A percentile compares a stretch with the other conserved stretches of the same genome.
These are phyloP conservation scores for Micropoecilia bifurca DNA, from an alignment of 2,797 vertebrate genomes.

Conservation along the genomic window DNA sequence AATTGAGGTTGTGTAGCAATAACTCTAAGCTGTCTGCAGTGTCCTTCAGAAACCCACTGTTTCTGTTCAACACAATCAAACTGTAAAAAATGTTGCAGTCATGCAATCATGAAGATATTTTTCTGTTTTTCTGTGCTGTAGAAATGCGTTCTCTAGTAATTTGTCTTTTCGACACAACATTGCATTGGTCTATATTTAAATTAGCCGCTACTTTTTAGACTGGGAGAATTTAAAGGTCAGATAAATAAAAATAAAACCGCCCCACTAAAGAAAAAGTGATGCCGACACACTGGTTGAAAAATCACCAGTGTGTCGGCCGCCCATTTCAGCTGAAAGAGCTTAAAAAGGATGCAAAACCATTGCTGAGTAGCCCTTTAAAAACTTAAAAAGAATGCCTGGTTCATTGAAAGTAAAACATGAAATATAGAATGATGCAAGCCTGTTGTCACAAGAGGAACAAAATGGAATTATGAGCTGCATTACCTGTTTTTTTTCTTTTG, in stretches of 20 bases:
- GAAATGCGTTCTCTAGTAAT: not conserved
- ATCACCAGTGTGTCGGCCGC: too few relatives aligned
- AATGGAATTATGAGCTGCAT: not conserved
- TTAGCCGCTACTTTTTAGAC: not conserved
- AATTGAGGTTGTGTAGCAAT: conserved; percentile 33
- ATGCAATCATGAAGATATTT: not conserved
- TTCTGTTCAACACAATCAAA: conserved; percentile 8
- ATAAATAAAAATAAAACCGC: not conserved
- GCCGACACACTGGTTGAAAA: not conserved
- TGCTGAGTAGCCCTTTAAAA: not conserved
- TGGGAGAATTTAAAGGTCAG: not conserved
- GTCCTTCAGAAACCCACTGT: conserved; percentile 2
- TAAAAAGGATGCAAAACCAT: not conserved
- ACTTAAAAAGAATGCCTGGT: not conserved
- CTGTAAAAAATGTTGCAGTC: not conserved
- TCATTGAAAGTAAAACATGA: not conserved
- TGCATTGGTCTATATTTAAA: not conserved
- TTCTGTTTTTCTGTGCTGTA: not conserved
- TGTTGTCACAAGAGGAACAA: conserved; percentile 3
- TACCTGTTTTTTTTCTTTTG: not conserved
- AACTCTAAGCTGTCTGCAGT: conserved; percentile 13
- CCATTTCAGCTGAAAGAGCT: not conserved
- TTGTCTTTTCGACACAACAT: not conserved
- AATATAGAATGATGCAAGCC: not conserved
- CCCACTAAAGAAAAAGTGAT: not conserved